Base-by-base conservation (phyloP, 2,113 vertebrate genomes). In the Passer montanus region DNA sequence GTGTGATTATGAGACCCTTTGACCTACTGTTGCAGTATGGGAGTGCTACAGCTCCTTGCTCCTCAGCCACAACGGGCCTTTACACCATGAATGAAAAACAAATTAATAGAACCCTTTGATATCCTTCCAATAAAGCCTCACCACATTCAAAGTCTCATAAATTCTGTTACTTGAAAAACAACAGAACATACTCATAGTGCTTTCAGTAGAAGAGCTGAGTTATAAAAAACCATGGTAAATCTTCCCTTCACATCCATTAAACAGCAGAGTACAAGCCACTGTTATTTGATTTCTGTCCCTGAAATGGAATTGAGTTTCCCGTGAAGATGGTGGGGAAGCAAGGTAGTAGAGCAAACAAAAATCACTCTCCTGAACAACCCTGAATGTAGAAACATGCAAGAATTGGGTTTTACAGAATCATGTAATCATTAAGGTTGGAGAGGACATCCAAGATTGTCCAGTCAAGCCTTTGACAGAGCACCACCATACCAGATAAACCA, bases 101-200 rank as follows among this genome's bases (percentile, higher is more conserved):
- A 85, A 95, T 76, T 70, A 41, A 68, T 26, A 62, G 47, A 83
- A 62, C 11, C 5, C 52, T 94, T 93, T 95, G 63, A 80, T 87
- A 50, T 7, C 2, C 3, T 66, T 92, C 88, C 80, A 93, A 9
- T 85, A 91, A 85, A 75, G 11, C 56, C 62, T 93, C 66, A 60
- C 62, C 84, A 68, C 49, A 41, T 70, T 77, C 76, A 94, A 66
- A 75, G 39, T 63, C 80, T 87, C 58, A 37, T 90, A 96, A 91
- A 95, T 95, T 88, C 74, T 68, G n/a, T 58, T 85, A 43, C 64
- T 81, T 94, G 73, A 92, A 95, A 95, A 93, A 78, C 70, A 93
- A 41, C 52, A 94, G 53, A 94, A 77, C 43, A 44, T 46, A 47
- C 39, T 89, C 64, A 13, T 43, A 41, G 13, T 47, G 47, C 80